These are phyloP conservation scores for Boulengeromyrus knoepffleri DNA, from an alignment of 2,113 vertebrate genomes.

Conservation along the genomic window DNA sequence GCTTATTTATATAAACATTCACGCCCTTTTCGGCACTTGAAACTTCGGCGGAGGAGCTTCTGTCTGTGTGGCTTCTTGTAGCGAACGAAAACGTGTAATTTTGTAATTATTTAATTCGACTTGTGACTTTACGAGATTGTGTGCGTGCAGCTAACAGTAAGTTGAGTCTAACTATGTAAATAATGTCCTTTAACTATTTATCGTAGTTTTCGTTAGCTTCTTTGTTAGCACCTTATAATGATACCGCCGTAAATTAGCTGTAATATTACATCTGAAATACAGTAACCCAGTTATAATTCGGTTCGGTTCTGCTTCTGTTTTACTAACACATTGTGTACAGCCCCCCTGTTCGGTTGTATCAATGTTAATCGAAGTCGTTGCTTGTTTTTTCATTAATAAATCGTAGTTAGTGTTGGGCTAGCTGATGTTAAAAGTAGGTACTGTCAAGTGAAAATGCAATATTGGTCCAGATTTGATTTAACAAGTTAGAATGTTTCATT, in stretches of 20 bases:
- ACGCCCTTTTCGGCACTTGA: neutral
- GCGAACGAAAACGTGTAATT: neutral
- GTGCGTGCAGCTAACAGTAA: neutral
- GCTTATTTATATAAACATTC: neutral
- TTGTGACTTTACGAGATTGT: neutral
- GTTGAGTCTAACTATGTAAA: neutral
- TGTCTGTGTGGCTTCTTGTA: neutral
- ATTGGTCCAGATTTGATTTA: neutral
- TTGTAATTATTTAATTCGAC: neutral
- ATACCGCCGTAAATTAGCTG: neutral
- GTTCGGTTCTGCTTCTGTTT: neutral
- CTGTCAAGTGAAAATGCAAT: neutral
- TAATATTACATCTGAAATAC: neutral
- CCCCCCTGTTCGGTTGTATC: neutral
- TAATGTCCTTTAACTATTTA: neutral
- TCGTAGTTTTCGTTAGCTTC: neutral
- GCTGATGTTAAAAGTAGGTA: neutral
- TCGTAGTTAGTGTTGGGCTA: neutral
- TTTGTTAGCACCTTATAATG: neutral
- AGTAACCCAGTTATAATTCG: neutral
- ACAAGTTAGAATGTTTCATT: neutral
- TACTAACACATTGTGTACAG: neutral
- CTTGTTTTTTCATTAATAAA: neutral
- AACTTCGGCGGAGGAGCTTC: neutral
- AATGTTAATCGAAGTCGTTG: neutral